Conservation (phyloP, 2,888 invertebrate genomes). For the Tinea trinotella region DNA sequence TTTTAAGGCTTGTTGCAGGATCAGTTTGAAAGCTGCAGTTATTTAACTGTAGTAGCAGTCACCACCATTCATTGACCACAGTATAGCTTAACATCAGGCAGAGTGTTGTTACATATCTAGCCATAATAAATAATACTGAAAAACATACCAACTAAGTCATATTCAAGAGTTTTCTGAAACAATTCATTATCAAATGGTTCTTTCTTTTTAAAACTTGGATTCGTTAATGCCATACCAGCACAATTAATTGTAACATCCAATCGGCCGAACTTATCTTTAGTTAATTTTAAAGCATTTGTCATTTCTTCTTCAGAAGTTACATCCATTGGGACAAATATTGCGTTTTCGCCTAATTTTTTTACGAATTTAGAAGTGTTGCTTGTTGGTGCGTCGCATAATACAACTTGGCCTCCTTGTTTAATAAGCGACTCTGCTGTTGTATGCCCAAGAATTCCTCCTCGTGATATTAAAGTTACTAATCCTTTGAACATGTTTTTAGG, state of each 20-base stretch:
- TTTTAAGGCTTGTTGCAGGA: too few species aligned
- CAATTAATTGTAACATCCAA: slow-evolving; percentile 94
- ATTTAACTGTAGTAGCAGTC: too few species aligned
- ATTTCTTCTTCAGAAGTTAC: slow-evolving; percentile 90
- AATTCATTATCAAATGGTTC: slow-evolving; percentile 81
- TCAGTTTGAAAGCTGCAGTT: too few species aligned
- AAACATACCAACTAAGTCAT: not conserved
- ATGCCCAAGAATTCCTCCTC: slow-evolving; percentile 94
- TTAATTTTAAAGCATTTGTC: slow-evolving; percentile 77
- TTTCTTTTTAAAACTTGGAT: slow-evolving; percentile 91
- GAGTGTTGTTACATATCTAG: too few species aligned
- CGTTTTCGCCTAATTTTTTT: slow-evolving; percentile 79
- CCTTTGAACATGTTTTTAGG: slow-evolving; percentile 66
- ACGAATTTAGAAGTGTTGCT: slow-evolving; percentile 88
- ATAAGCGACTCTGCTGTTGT: slow-evolving; percentile 90
- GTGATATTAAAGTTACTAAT: slow-evolving; percentile 91
- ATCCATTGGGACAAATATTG: slow-evolving; percentile 87
- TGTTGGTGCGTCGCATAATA: slow-evolving; percentile 89
- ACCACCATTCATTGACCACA: too few species aligned
- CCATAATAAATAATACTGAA: too few species aligned
- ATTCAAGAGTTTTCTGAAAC: slow-evolving; percentile 80
- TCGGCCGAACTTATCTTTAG: slow-evolving; percentile 87
- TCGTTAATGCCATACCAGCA: slow-evolving; percentile 93
- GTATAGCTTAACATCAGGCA: too few species aligned
- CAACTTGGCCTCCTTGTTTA: slow-evolving; percentile 86